These are phyloP conservation scores for Tryphoninae sp. DNA, from an alignment of 2,888 invertebrate species.

Conservation along the genomic window DNA sequence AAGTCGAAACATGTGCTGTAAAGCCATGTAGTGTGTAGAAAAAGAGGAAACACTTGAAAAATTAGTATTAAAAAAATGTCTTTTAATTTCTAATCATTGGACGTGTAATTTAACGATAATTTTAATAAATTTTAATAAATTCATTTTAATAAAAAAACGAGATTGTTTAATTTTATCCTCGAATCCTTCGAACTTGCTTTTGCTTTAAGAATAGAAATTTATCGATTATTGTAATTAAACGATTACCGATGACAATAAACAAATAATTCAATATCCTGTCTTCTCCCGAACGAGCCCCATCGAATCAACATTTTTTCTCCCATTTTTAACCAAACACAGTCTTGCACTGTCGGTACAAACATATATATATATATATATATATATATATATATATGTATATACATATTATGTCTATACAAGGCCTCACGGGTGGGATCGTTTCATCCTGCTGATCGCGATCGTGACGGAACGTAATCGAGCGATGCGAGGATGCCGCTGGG, in stretches of 20 bases:
- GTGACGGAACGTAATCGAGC: slow-evolving; percentile 57
- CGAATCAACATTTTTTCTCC: neutral
- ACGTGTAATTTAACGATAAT: no score
- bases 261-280: neutral
- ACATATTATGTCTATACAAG: neutral
- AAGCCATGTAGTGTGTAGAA: no score
- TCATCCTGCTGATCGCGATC: slow-evolving; percentile 49
- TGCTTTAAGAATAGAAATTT: neutral
- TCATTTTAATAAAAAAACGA: no score
- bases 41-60: neutral
- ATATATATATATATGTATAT: neutral
- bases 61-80: neutral
- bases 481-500: slow-evolving; percentile 26
- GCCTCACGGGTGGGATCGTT: slow-evolving; percentile 50
- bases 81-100: no score
- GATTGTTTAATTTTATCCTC: no score
- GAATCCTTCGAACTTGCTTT: neutral
- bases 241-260: neutral
- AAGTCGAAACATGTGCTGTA: no score
- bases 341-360: neutral
- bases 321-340: slow-evolving; percentile 3
- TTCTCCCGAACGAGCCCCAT: no score
- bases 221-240: neutral
- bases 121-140: no score
- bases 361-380: no score